Conservation (phyloP, 2,113 vertebrate species). For the Pungitius pungitius region DNA sequence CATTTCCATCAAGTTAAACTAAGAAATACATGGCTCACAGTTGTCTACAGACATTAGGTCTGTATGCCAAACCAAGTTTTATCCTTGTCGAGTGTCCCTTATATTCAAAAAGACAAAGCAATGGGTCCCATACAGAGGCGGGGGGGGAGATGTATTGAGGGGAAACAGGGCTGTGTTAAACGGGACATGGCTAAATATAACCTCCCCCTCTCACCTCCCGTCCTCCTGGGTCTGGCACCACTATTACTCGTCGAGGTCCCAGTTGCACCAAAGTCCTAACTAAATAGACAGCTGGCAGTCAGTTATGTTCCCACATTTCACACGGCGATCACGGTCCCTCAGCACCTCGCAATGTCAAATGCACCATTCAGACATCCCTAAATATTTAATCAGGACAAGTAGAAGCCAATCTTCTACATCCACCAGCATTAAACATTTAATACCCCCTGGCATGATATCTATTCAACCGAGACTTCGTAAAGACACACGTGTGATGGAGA, state of each 20-base stretch:
- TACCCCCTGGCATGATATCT: constrained; percentile 69
- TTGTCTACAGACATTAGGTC: constrained; percentile 32
- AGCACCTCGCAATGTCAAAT: constrained; percentile 72
- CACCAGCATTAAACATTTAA: constrained; percentile 81
- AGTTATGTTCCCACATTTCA: constrained; percentile 62
- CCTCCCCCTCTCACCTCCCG: constrained; percentile 52
- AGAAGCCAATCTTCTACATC: constrained; percentile 77
- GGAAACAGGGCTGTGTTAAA: constrained; percentile 43
- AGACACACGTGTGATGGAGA: constrained; percentile 35
- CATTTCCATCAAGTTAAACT: constrained; percentile 32
- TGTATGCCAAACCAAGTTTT: constrained; percentile 32
- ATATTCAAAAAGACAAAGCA: constrained; percentile 60
- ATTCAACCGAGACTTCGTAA: constrained; percentile 63
- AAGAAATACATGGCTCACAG: constrained; percentile 25
- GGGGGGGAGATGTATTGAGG: constrained; percentile 18
- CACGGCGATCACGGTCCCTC: constrained; percentile 56
- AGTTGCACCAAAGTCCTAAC: constrained; percentile 49
- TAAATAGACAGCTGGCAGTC: constrained; percentile 69
- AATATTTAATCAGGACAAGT: constrained; percentile 83
- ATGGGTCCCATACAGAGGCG: constrained; percentile 38
- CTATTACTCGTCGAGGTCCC: constrained; percentile 51
- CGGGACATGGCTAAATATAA: constrained; percentile 76
- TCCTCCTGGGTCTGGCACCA: constrained; percentile 43
- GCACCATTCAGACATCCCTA: constrained; percentile 70
- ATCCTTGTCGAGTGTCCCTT: constrained; percentile 31